Base-by-base conservation (phyloP, 1,140 invertebrate genomes). In the Heterodera carotae region DNA sequence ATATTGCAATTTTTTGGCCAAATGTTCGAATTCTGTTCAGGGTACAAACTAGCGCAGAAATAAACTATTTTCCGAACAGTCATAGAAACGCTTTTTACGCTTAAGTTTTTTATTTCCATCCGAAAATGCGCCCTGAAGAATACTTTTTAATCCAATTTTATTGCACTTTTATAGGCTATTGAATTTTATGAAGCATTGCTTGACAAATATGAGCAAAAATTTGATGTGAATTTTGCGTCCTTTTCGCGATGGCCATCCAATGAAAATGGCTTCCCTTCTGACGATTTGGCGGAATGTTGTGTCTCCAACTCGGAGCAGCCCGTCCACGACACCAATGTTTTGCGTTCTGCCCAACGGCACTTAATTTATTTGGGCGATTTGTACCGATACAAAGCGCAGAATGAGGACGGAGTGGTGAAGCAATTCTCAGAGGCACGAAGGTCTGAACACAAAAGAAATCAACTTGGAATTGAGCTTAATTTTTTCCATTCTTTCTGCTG, bases 311-410 rank as follows among this genome's bases (percentile, higher is more conserved):
- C 27, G 31, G 53, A 74, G 2, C 27, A n/a, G 25, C 43, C 71
- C 18, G 33, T 60, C 25, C n/a, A 36, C 39, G 71, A 74, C 27
- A 62, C 71, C 8, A 56, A 53, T 18, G 48, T 74, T 56, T 60
- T 74, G 25, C 71, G 71, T 2, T 59, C 48, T n/a, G 71, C 56
- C 10, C 71, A 74, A n/a, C 56, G 71, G 12, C 71, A 56, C 59
- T 5, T 62, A 25, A 74, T 74, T 33, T 74, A 18, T 74, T 60
- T 59, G 43, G 71, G 56, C 22, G 71, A 74, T 74, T 56, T 74
- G 7, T 36, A 74, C 34, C 71, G 71, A 2, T 74, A 74, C 39
- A 74, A 74, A 59, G 71, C 25, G 29, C 29, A 36, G 7, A 56
- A 31, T 15, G 6, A 36, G 36, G 34, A 31, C 31, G 27, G 36